A percentile compares a stretch with the other conserved stretches of the same genome.
phyloP scores from a whole-genome alignment of 2,797 vertebrate species.

The Platyrinchus mystaceus region DNA sequence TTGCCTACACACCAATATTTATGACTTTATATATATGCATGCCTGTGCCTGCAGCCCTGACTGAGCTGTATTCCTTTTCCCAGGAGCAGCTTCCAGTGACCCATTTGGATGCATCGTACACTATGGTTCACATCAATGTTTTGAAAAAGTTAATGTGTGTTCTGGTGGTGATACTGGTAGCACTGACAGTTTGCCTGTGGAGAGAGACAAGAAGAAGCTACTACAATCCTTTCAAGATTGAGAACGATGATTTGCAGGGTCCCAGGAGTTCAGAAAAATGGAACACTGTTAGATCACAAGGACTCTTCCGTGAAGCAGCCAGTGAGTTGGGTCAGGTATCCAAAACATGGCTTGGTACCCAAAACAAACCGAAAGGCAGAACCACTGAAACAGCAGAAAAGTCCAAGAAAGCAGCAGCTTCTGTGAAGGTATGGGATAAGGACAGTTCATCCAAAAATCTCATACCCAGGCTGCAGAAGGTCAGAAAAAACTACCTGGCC shows the following conservation, averaged over 20 bases:
- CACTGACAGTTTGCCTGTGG: slow-evolving; percentile 75
- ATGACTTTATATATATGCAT: background rate
- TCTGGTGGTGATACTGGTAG: slow-evolving; percentile 68
- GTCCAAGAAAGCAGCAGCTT: background rate
- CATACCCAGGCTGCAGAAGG: slow-evolving; percentile 69
- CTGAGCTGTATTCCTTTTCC: background rate
- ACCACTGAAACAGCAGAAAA: background rate
- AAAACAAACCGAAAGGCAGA: background rate
- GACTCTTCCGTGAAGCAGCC: background rate
- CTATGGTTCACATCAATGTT: slow-evolving; percentile 76
- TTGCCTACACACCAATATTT: background rate
- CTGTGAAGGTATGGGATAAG: slow-evolving; percentile 76
- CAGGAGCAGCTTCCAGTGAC: slow-evolving; percentile 53
- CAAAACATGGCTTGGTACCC: background rate
- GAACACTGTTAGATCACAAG: background rate
- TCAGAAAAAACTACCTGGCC: slow-evolving; percentile 69
- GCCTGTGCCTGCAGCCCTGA: background rate
- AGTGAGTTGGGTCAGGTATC: background rate
- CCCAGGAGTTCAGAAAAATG: slow-evolving; percentile 28
- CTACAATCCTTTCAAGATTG: slow-evolving; percentile 51
- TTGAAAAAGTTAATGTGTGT: slow-evolving; percentile 67
- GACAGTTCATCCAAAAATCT: slow-evolving; percentile 77
- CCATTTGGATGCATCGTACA: slow-evolving; percentile 40
- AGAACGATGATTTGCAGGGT: slow-evolving; percentile 3
- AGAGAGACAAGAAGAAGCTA: slow-evolving; percentile 72